phyloP scores from a whole-genome alignment of 2,888 invertebrate genomes.

The Drosophila aldrichi region DNA sequence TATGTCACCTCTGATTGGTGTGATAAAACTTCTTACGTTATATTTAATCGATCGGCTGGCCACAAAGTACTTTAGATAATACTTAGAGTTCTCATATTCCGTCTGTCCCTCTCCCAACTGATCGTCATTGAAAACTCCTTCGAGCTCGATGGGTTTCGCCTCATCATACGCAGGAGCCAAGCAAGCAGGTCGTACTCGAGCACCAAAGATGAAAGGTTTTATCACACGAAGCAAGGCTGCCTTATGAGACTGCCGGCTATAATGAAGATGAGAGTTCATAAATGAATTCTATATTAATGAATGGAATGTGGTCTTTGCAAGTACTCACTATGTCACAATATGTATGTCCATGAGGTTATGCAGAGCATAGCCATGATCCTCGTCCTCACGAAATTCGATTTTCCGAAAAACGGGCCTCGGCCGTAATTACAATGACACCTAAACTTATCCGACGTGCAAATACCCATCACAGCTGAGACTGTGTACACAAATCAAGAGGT shows the following conservation, averaged over 20 bases:
- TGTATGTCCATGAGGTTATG: constrained; percentile 55
- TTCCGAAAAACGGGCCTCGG: constrained; percentile 7
- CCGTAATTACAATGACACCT: constrained; percentile 23
- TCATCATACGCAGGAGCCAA: constrained; percentile 12
- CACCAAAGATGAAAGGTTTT: constrained; percentile 53
- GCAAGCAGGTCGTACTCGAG: constrained; percentile 52
- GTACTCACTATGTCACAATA: constrained; percentile 37
- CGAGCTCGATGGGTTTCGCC: background rate
- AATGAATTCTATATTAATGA: no score
- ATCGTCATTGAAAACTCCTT: background rate
- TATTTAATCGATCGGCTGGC: background rate
- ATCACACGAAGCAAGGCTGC: constrained; percentile 51
- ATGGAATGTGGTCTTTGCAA: no score
- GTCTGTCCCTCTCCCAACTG: background rate
- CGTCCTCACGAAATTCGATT: constrained; percentile 6
- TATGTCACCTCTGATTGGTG: background rate
- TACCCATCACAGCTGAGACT: background rate
- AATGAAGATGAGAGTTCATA: background rate
- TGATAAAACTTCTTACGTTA: background rate
- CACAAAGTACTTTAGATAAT: constrained; percentile 13
- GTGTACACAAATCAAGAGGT: background rate
- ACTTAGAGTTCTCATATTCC: fast-evolving
- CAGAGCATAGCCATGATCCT: constrained; percentile 21
- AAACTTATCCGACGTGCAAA: background rate
- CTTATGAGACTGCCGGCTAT: background rate